Evolutionary conservation across 2,113 vertebrate species (phyloP).

Genomic region (Plecturocebus donacophilus): DNA sequence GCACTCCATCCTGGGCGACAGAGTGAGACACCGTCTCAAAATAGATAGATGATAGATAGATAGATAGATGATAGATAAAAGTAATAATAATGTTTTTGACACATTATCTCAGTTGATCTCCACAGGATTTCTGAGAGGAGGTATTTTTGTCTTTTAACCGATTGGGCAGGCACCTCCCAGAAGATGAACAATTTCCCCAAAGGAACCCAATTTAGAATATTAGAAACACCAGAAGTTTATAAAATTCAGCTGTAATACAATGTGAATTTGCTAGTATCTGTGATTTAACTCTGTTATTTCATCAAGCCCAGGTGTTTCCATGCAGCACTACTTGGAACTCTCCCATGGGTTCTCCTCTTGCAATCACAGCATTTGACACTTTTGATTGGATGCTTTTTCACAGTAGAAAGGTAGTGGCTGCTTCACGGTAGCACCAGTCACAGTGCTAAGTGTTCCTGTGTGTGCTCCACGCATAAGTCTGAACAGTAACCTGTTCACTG

Average conservation of each 20-base stretch:
- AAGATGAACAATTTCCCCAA: not conserved
- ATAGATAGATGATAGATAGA: too few relatives aligned
- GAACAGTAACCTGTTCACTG: not conserved
- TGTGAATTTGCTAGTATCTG: not conserved
- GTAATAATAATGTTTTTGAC: not conserved
- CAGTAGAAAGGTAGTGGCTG: too few relatives aligned
- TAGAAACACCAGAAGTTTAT: not conserved
- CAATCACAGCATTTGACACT: not conserved
- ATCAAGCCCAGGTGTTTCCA: not conserved
- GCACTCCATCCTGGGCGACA: too few relatives aligned
- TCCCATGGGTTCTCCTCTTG: not conserved
- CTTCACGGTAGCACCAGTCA: too few relatives aligned
- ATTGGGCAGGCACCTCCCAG: not conserved
- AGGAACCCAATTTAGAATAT: not conserved
- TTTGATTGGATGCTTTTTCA: not conserved
- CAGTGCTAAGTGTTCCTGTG: not conserved
- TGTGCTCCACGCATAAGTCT: not conserved
- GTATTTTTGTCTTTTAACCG: not conserved
- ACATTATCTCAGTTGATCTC: not conserved
- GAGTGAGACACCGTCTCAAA: too few relatives aligned
- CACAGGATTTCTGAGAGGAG: not conserved
- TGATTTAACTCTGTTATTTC: not conserved
- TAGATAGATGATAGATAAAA: too few relatives aligned
- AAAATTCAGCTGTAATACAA: not conserved
- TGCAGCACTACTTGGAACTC: not conserved